Evolutionary conservation across 2,888 invertebrate genomes (phyloP), one percentile per base, ranked within the genome.

Genomic region (Meiosimyza decipiens): DNA sequence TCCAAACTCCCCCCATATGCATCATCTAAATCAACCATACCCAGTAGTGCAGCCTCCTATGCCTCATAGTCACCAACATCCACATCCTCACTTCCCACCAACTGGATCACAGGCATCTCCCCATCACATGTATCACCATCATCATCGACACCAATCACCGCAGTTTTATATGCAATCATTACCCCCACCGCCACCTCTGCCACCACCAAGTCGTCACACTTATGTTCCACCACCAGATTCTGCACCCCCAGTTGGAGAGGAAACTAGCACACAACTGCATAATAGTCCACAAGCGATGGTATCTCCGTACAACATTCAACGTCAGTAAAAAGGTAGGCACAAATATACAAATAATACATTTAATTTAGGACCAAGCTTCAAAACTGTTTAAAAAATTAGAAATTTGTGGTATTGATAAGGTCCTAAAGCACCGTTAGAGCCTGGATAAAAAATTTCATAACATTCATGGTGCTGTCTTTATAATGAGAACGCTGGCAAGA

Each of bases 221-320:
- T 50, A 63, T 9, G 68, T 63, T 12, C 70, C 75, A 18, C 22
- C 71, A 18, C 67, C 60, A 50, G 59, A 52, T 3, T 71, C 73
- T 49, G 57, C 51, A 49, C 11, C 60, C 13, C 15, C 71, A 16
- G 65, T 54, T 55, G 40, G n/a, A 2, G 65, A 71, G 22, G 22
- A 68, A 52, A 12, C 50, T n/a, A 64, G 59, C 22, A 13, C 51
- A n/a, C 70, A 49, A 49, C 49, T 60, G 11, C 72, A 63, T 49
- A 54, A 66, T 54, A 78, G 75, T 47, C 79, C 80, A 6, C 80
- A 80, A 71, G 78, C 76, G 63, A 79, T 80, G 79, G 75, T 80
- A 59, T 76, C 79, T 33, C 79, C 80, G 9, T 80, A 75, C 75
- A 80, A 79, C 75, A 76, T 80, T 28, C 78, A 79, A 68, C 77